Evolutionary conservation across 1,140 invertebrate species (phyloP).

Genomic region (Caerostris darwini): DNA sequence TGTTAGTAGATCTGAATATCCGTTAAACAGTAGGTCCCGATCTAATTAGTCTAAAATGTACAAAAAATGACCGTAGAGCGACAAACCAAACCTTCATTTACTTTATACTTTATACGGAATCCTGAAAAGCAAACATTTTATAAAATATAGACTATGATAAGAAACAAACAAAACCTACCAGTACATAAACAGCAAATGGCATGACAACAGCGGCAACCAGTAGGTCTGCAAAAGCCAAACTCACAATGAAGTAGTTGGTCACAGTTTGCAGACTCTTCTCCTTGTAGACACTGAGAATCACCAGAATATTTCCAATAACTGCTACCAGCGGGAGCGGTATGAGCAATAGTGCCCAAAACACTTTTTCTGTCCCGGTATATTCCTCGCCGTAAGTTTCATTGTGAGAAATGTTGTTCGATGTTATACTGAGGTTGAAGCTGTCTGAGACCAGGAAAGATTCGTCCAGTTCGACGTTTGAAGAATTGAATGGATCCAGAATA

Average conservation of each 20-base stretch:
- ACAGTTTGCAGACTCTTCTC: constrained; percentile 95
- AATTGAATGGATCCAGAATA: constrained; percentile 29
- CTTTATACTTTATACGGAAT: too few species aligned
- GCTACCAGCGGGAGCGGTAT: constrained; percentile 95
- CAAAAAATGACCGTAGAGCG: too few species aligned
- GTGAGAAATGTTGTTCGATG: constrained; percentile 36
- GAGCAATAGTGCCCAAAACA: constrained; percentile 92
- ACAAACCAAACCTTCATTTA: too few species aligned
- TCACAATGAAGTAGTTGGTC: constrained; percentile 99
- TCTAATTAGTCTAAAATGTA: too few species aligned
- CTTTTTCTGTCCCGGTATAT: constrained; percentile 80
- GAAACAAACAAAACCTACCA: constrained; percentile 87
- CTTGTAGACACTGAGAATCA: constrained; percentile 95
- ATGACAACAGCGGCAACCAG: constrained; percentile 98
- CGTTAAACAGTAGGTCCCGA: too few species aligned
- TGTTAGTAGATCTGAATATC: too few species aligned
- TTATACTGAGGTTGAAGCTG: constrained; percentile 52
- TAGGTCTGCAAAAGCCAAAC: constrained; percentile 97
- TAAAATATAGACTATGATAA: neutral
- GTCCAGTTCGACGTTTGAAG: constrained; percentile 17
- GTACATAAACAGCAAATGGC: constrained; percentile 98
- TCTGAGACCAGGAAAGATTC: constrained; percentile 23
- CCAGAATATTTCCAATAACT: constrained; percentile 97
- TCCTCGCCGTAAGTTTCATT: neutral
- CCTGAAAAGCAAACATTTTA: too few species aligned